Conservation (phyloP, 2,888 invertebrate species). For the Drosophila testacea region DNA sequence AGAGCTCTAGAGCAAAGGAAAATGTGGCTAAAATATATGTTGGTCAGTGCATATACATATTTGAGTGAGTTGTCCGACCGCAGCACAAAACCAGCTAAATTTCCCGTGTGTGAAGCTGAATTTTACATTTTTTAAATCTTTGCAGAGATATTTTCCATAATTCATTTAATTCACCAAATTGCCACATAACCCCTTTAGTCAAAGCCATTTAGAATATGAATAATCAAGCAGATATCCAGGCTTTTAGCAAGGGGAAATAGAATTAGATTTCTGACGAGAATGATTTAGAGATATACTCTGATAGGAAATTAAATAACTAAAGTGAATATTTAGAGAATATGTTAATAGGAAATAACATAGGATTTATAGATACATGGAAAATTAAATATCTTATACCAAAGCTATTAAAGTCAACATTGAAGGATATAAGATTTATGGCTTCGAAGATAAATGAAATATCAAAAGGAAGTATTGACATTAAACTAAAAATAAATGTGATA, state of each 20-base stretch:
- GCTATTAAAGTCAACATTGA: background rate
- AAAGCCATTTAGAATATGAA: slow-evolving; percentile 3
- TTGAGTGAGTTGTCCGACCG: slow-evolving; percentile 24
- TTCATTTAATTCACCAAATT: slow-evolving; percentile 12
- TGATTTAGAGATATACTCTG: no score
- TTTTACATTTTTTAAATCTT: slow-evolving; percentile 30
- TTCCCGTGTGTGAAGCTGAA: slow-evolving; percentile 15
- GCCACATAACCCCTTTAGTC: background rate
- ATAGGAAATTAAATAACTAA: background rate
- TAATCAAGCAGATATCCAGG: background rate
- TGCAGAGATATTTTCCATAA: slow-evolving; percentile 8
- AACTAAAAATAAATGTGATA: background rate
- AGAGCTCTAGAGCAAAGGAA: slow-evolving; percentile 17
- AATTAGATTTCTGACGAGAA: background rate
- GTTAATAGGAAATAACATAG: background rate
- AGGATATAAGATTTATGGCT: no score
- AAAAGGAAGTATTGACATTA: background rate
- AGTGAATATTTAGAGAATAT: background rate
- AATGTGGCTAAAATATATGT: slow-evolving; percentile 29
- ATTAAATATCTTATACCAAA: no score
- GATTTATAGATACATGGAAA: background rate
- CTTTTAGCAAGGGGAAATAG: background rate
- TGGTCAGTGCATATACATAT: slow-evolving; percentile 22
- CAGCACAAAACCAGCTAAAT: slow-evolving; percentile 28
- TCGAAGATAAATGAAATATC: background rate